Base-by-base conservation (phyloP, 2,888 invertebrate genomes). In the Osmoderma eremita region DNA sequence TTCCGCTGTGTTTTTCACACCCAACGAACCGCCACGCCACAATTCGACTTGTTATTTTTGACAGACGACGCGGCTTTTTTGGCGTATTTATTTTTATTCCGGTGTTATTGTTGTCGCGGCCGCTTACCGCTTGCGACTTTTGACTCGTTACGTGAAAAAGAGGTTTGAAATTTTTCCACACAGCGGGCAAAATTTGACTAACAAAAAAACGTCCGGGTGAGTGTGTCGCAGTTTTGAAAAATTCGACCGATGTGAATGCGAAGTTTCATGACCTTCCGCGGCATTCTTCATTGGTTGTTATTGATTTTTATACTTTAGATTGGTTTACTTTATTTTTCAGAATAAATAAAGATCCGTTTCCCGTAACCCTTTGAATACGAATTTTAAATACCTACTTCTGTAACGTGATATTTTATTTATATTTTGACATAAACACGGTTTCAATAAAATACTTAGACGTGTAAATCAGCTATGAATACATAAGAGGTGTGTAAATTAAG, bases 221-320 rank as follows among this genome's bases (percentile, higher is more conserved):
- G 20, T 10, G n/a, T 8, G 20, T 12, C 20, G 22, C 20, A 50
- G n/a, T 8, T 50, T 22, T 24, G 24, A 20, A 22, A 10, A 41
- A 42, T 58, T 58, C 20, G 24, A 22, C 3, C 24, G 24, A 24
- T 30, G 12, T 17, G 45, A 45, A 58, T 58, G 42, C 10, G 58
- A 58, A 45, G 45, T 24, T 13, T 10, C 56, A 13, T 22, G 56
- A 15, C 42, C 56, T 56, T 22, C 41, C 41, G 24, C 15, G 41
- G 22, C 20, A 30, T 58, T 58, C n/a, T n/a, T n/a, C 24, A 42
- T 58, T 58, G 17, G 15, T 42, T 24, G 24, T 42, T 58, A 30
- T 58, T 45, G 39, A 58, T 24, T 58, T 22, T 45, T 45, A 58
- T 45, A 13, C 24, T 42, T 45, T 58, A 15, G 42, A 58, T 58